These are phyloP conservation scores for Brachypalpus laphriformis DNA, from an alignment of 2,888 invertebrate species.

Conservation along the genomic window DNA sequence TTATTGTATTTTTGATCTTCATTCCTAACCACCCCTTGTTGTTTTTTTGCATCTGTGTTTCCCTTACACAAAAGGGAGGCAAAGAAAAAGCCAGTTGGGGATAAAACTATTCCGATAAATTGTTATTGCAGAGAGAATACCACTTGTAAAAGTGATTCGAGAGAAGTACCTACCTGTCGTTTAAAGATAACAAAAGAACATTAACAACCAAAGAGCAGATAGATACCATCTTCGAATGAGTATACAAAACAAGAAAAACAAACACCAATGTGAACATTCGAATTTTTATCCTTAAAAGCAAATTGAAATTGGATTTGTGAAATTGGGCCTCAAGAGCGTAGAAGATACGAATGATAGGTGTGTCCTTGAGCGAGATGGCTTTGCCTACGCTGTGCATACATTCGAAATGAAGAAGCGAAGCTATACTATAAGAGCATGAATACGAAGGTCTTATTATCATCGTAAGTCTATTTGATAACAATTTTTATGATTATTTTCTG, in stretches of 20 bases:
- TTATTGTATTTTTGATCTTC: neutral
- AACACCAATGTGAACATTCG: neutral
- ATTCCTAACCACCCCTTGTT: neutral
- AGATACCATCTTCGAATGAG: neutral
- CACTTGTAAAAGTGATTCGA: neutral
- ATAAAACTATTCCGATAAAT: neutral
- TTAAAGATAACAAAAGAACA: neutral
- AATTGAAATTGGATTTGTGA: slow-evolving; percentile 50
- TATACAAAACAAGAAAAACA: neutral
- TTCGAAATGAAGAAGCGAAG: neutral
- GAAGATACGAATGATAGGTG: neutral
- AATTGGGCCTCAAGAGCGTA: neutral
- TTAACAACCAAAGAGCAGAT: neutral
- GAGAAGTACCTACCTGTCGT: neutral
- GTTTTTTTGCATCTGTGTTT: neutral
- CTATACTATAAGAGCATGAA: neutral
- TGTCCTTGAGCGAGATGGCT: neutral
- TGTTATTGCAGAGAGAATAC: neutral
- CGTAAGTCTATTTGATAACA: neutral
- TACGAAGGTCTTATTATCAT: neutral
- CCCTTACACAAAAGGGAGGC: no score
- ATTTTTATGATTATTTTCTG: slow-evolving; percentile 7
- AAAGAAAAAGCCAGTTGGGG: neutral
- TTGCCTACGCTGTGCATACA: neutral
- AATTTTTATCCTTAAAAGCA: slow-evolving; percentile 13